Conservation (phyloP, 2,888 invertebrate genomes). For the Melinopterus prodromus region DNA sequence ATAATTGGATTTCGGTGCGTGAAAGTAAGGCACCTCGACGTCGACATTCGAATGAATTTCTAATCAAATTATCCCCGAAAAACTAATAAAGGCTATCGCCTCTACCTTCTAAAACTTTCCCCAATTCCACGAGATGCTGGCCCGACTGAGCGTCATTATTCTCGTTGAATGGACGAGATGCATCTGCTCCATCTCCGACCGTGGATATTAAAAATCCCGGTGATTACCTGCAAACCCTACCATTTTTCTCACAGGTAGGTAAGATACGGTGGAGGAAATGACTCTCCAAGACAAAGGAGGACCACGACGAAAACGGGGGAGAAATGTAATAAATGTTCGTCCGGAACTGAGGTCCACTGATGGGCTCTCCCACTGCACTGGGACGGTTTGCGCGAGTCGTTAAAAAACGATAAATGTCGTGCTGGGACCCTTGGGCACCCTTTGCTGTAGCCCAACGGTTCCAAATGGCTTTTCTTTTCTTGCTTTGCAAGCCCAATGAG, state of each 20-base stretch:
- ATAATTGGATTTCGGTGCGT: no score
- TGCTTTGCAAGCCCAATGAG: background rate
- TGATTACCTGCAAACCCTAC: background rate
- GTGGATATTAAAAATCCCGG: conserved; percentile 4
- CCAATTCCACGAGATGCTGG: background rate
- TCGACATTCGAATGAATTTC: no score
- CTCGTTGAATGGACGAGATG: background rate
- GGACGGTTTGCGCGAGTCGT: background rate
- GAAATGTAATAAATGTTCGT: background rate
- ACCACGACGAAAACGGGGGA: background rate
- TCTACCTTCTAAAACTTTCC: background rate
- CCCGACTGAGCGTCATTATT: background rate
- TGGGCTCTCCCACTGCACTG: background rate
- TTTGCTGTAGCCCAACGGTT: background rate
- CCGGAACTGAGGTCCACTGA: background rate
- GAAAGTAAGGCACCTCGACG: no score
- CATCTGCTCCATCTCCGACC: background rate
- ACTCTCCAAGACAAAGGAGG: background rate
- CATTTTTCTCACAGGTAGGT: background rate
- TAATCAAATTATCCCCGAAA: no score
- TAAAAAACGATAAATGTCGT: background rate
- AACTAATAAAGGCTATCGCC: no score
- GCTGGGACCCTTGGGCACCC: background rate
- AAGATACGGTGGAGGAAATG: background rate
- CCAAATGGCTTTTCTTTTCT: background rate